Conservation (phyloP, 2,888 invertebrate species). For the Drosophila neotestacea region DNA sequence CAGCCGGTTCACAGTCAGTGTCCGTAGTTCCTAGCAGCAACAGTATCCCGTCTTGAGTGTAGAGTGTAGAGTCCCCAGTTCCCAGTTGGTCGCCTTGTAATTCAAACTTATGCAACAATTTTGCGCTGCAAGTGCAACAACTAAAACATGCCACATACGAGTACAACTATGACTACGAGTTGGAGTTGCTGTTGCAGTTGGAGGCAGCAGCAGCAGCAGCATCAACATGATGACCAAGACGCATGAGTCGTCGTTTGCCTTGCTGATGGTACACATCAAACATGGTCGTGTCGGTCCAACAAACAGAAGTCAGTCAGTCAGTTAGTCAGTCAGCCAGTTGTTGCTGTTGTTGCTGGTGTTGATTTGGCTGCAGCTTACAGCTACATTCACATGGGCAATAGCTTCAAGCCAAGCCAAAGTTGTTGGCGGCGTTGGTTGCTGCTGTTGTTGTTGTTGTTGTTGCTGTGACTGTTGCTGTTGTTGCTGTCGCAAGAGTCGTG, state of each 20-base stretch:
- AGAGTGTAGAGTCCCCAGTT: conserved; percentile 11
- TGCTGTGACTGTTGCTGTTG: conserved; percentile 24
- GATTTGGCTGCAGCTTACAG: conserved; percentile 63
- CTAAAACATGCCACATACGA: conserved; percentile 61
- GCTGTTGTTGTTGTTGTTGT: conserved; percentile 21
- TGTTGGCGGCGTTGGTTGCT: conserved; percentile 66
- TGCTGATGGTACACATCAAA: conserved; percentile 77
- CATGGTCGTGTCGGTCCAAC: conserved; percentile 81
- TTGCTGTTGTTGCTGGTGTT: conserved; percentile 65
- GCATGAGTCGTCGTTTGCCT: conserved; percentile 63
- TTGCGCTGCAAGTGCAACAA: conserved; percentile 76
- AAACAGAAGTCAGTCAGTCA: conserved; percentile 78
- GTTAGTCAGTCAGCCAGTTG: conserved; percentile 57
- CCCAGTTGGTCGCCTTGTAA: conserved; percentile 59
- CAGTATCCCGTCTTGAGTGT: conserved; percentile 2
- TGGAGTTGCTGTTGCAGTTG: conserved; percentile 11
- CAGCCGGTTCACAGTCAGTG: conserved; percentile 58
- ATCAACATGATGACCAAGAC: conserved; percentile 49
- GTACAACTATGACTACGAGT: conserved; percentile 1
- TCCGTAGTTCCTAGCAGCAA: conserved; percentile 15
- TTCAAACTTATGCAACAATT: conserved; percentile 79
- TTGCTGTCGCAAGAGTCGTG: conserved; percentile 72
- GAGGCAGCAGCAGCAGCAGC: conserved; percentile 35
- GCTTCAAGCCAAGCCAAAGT: conserved; percentile 56
- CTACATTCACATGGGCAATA: conserved; percentile 42